phyloP scores from a whole-genome alignment of 2,888 invertebrate species.

The Perizoma affinitatum region DNA sequence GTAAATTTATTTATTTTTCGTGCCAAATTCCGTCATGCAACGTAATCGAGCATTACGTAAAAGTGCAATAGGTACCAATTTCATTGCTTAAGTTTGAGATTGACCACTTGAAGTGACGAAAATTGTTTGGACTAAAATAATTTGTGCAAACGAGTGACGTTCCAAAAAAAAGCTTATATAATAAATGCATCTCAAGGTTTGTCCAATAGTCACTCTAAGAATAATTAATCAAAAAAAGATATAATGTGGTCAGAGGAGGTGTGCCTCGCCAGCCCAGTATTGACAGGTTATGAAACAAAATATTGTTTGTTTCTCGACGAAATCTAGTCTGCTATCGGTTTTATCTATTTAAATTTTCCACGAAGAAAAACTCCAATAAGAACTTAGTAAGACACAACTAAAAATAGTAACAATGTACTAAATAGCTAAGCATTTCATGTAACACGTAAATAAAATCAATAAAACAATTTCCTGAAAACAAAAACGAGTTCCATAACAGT shows the following conservation, averaged over 20 bases:
- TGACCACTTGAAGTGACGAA: slow-evolving; percentile 15
- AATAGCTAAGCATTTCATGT: slow-evolving; percentile 5
- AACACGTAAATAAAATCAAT: slow-evolving; percentile 12
- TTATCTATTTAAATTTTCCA: not conserved
- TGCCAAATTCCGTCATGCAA: slow-evolving; percentile 36
- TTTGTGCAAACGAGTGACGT: not conserved
- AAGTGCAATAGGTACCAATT: slow-evolving; percentile 19
- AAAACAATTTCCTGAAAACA: slow-evolving; percentile 35
- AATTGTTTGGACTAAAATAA: slow-evolving; percentile 1
- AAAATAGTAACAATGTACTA: not conserved
- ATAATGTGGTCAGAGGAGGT: too few relatives aligned
- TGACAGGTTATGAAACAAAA: too few relatives aligned
- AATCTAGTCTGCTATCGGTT: too few relatives aligned
- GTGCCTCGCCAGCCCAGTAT: too few relatives aligned
- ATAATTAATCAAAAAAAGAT: too few relatives aligned
- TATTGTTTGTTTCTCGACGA: too few relatives aligned
- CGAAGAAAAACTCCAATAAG: slow-evolving; percentile 4
- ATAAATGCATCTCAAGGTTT: too few relatives aligned
- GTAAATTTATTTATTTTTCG: slow-evolving; percentile 20
- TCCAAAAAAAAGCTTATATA: not conserved
- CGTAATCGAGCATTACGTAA: slow-evolving; percentile 42
- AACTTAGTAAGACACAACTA: not conserved
- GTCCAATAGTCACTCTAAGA: too few relatives aligned
- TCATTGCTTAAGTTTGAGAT: slow-evolving; percentile 24
- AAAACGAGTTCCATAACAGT: slow-evolving; percentile 33